phyloP scores from a whole-genome alignment of 1,140 invertebrate genomes.

The Daktulosphaira vitifoliae region DNA sequence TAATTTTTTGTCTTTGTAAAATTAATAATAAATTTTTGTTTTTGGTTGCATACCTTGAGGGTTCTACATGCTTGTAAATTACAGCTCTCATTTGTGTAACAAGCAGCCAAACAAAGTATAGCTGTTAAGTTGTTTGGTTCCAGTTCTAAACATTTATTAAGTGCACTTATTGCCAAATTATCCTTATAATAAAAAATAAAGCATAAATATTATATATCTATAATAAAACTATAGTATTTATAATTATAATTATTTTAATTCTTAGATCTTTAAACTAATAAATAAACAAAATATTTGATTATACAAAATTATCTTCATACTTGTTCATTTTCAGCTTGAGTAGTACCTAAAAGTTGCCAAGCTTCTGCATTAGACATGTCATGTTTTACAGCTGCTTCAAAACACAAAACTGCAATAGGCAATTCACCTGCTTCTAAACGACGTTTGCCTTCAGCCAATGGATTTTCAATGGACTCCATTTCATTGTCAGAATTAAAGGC shows the following conservation, averaged over 20 bases:
- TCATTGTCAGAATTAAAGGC: conserved; percentile 6
- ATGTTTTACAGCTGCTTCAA: conserved; percentile 89
- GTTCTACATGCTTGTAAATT: conserved; percentile 63
- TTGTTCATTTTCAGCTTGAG: conserved; percentile 88
- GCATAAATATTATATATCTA: background rate
- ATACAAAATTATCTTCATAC: conserved; percentile 42
- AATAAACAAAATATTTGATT: no score
- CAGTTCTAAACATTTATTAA: conserved; percentile 74
- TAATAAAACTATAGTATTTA: background rate
- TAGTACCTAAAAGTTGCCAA: conserved; percentile 72
- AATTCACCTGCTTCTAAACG: conserved; percentile 79
- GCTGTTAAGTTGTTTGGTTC: conserved; percentile 74
- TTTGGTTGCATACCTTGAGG: conserved; percentile 47
- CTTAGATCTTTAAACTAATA: conserved; percentile 9
- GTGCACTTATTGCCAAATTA: conserved; percentile 75
- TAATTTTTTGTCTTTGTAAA: no score
- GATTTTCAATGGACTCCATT: conserved; percentile 57
- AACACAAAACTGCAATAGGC: conserved; percentile 88
- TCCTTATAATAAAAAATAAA: conserved; percentile 64
- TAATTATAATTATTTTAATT: background rate
- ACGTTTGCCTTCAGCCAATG: conserved; percentile 74
- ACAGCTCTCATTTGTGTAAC: conserved; percentile 91
- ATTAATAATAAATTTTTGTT: no score
- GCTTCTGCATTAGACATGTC: conserved; percentile 69
- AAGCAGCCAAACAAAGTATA: conserved; percentile 82